Conservation (phyloP, 2,888 invertebrate species). For the Helicoverpa assulta region DNA sequence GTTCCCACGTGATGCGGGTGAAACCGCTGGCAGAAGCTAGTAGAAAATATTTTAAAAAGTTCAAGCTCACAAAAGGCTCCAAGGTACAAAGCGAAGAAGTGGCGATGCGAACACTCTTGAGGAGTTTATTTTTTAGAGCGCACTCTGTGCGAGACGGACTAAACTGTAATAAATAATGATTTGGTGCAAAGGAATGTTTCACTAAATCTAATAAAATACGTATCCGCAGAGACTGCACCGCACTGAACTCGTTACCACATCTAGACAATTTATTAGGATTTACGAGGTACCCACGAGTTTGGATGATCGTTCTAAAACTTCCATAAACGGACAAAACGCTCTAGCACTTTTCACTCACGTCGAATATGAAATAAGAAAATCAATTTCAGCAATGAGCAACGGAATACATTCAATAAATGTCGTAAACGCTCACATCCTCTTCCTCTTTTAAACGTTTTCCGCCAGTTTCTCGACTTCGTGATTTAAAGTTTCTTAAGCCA, state of each 20-base stretch:
- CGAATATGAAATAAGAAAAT: constrained; percentile 57
- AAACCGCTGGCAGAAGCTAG: no score
- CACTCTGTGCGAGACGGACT: constrained; percentile 42
- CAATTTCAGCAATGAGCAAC: constrained; percentile 47
- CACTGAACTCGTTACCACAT: constrained; percentile 74
- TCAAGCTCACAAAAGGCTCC: no score
- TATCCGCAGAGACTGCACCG: constrained; percentile 75
- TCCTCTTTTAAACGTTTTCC: constrained; percentile 52
- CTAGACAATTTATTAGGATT: constrained; percentile 80
- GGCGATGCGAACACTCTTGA: constrained; percentile 5
- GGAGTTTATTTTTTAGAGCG: constrained; percentile 37
- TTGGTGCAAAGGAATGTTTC: constrained; percentile 72
- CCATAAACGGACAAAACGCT: constrained; percentile 61
- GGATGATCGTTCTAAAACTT: constrained; percentile 69
- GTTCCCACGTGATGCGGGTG: no score
- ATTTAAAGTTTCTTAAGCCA: constrained; percentile 56
- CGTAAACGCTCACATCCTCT: constrained; percentile 48
- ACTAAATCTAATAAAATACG: constrained; percentile 77
- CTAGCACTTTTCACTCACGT: constrained; percentile 51
- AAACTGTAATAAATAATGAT: constrained; percentile 74
- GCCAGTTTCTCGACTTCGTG: constrained; percentile 49
- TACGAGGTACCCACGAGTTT: constrained; percentile 69
- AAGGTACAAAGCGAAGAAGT: constrained; percentile 1
- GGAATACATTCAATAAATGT: constrained; percentile 54
- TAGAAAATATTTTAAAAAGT: no score